Base-by-base conservation (phyloP, 1,140 invertebrate species). In the Caerostris extrusa region DNA sequence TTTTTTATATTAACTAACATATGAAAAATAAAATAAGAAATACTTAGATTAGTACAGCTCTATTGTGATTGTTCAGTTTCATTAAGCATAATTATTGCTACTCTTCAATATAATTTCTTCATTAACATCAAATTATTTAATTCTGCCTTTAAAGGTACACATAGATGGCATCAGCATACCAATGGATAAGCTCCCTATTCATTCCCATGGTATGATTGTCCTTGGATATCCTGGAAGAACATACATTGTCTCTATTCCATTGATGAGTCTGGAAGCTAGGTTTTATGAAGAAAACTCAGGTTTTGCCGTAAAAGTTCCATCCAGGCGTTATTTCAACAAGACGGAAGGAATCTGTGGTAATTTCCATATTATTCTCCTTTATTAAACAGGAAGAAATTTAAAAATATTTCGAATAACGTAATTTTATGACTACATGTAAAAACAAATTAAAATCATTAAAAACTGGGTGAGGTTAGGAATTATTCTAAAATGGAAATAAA, bases 331-430 rank as follows among this genome's bases (percentile, higher is more conserved):
- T 95, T 97, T 96, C 14, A 97, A 97, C 92, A 97, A 97, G 88
- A 97, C 97, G 58, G 97, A 98, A 96, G 98, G 98, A 67, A 95
- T 98, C 1, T 98, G 98, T 95, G 98, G 98, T 87, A 97, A 97
- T 95, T 91, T 17, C n/a, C 64, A 67, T 5, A 3, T 67, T 14
- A 67, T 3, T 3, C 7, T 67, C 7, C n/a, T 67, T 34, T 34
- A 34, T 34, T 34, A 2, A 34, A 2, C 34, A 34, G 34, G 34
- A 34, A 34, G 2, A 1, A 34, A 34, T 34, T 34, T 34, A 34
- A 34, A 34, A 34, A 34, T 34, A 34, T 34, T 34, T 34, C 34
- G 0, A 34, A 1, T 83, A 92, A 92, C 7, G 60, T 60, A 12
- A 17, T 7, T 34, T 34, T 34, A 2, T 1, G 2, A 34, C 2